Conservation (phyloP, 2,888 invertebrate species). For the Eumerus sabulonum region DNA sequence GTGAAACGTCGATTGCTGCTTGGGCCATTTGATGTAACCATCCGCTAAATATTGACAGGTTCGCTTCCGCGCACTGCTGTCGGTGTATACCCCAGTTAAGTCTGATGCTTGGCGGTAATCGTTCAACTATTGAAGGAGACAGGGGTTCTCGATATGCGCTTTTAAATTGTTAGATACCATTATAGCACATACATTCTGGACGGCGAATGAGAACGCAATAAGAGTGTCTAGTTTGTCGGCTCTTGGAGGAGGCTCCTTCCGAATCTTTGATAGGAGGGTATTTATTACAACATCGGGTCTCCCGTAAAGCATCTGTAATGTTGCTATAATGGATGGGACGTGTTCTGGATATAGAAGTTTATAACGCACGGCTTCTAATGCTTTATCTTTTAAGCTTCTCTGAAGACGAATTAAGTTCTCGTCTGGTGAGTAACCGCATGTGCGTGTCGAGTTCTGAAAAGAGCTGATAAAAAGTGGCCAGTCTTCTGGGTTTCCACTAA, state of each 20-base stretch:
- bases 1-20: too few relatives aligned
- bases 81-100: too few relatives aligned
- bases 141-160: neutral
- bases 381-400: constrained; percentile 14
- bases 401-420: constrained; percentile 7
- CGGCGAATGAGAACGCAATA: neutral
- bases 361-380: constrained; percentile 17
- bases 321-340: neutral
- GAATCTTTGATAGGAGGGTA: too few relatives aligned
- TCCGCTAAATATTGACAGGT: too few relatives aligned
- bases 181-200: too few relatives aligned
- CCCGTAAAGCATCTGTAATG: neutral
- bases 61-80: too few relatives aligned
- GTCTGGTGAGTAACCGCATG: neutral
- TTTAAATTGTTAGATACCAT: neutral
- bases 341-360: neutral
- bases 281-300: too few relatives aligned
- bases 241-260: too few relatives aligned
- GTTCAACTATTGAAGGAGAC: too few relatives aligned
- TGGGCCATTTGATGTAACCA: too few relatives aligned
- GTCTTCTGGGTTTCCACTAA: constrained; percentile 22
- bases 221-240: constrained; percentile 1
- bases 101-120: too few relatives aligned
- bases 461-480: constrained; percentile 3
- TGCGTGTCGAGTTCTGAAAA: neutral